Percentiles rank a stretch among this genome's conserved stretches.
These are phyloP conservation scores for Drosophila kepulauana DNA, from an alignment of 1,140 invertebrate species.

Conservation along the genomic window DNA sequence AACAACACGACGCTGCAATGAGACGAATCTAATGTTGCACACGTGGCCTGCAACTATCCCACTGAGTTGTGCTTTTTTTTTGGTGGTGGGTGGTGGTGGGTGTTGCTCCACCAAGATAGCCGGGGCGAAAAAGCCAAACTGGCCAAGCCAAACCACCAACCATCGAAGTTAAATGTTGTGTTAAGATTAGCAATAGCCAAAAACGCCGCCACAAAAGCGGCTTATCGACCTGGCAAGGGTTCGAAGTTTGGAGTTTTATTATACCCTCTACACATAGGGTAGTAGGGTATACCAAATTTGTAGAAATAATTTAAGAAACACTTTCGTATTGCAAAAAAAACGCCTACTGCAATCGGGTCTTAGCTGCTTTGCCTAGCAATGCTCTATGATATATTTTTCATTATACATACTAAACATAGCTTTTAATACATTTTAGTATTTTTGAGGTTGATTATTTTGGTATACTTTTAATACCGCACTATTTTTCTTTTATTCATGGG, in stretches of 20 bases:
- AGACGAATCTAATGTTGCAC: conserved; percentile 80
- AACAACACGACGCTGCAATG: conserved; percentile 51
- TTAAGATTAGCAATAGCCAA: conserved; percentile 77
- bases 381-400: too few relatives aligned
- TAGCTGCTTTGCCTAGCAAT: too few relatives aligned
- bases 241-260: conserved; percentile 2
- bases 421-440: too few relatives aligned
- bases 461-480: too few relatives aligned
- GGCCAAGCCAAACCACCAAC: conserved; percentile 21
- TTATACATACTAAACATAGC: too few relatives aligned
- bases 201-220: conserved; percentile 67
- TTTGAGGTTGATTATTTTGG: too few relatives aligned
- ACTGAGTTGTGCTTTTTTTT: conserved; percentile 27
- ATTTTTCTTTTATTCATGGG: too few relatives aligned
- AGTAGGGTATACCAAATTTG: too few relatives aligned
- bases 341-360: too few relatives aligned
- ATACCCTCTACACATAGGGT: too few relatives aligned
- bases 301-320: too few relatives aligned
- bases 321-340: too few relatives aligned
- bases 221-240: conserved; percentile 69
- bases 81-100: conserved; percentile 17
- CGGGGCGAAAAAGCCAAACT: not conserved
- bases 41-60: conserved; percentile 66
- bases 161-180: conserved; percentile 78
- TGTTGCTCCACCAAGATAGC: conserved; percentile 56